Base-by-base conservation (phyloP, 2,113 vertebrate genomes). In the Chrysemys picta region DNA sequence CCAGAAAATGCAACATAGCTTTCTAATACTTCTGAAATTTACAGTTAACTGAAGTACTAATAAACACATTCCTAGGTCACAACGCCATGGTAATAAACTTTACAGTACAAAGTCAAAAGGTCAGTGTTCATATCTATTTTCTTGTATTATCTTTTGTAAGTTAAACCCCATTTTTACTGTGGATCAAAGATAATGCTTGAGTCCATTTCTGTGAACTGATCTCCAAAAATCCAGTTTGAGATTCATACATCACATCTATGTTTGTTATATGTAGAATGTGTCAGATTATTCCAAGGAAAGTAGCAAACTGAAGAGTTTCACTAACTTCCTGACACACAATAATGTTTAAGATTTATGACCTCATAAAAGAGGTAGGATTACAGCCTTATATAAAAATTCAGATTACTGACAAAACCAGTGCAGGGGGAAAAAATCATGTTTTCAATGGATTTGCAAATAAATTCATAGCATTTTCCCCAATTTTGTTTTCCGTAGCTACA, bases 261-360 rank as follows among this genome's bases (percentile, higher is more conserved):
- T 89, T 92, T 93, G 94, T 93, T 95, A 47, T 97, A 94, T 81
- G 92, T 94, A 96, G 93, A 95, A 95, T 0, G 81, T 96, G 96
- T 95, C 94, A 95, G 72, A 89, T 87, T 96, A 96, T 84, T 96
- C 89, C 96, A 95, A 95, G 96, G 96, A 97, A 96, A 92, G 94
- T 97, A 97, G 95, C 92, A 97, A 94, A 96, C 95, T 96, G 95
- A 97, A 94, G 87, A 91, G 57, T 85, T 94, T 89, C 96, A 92
- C 90, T 95, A 96, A 97, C 92, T 89, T 92, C 90, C 45, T 91
- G 96, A 96, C 96, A 94, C 10, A 76, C 25, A 4, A 81, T 94
- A 94, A 97, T 95, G 95, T 91, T 79, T 75, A 95, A 97, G 96
- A 96, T 96, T 97, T 96, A 96, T 95, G 87, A 87, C 85, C 94